These are phyloP conservation scores for Chelon labrosus DNA, from an alignment of 2,797 vertebrate species.

Conservation along the genomic window DNA sequence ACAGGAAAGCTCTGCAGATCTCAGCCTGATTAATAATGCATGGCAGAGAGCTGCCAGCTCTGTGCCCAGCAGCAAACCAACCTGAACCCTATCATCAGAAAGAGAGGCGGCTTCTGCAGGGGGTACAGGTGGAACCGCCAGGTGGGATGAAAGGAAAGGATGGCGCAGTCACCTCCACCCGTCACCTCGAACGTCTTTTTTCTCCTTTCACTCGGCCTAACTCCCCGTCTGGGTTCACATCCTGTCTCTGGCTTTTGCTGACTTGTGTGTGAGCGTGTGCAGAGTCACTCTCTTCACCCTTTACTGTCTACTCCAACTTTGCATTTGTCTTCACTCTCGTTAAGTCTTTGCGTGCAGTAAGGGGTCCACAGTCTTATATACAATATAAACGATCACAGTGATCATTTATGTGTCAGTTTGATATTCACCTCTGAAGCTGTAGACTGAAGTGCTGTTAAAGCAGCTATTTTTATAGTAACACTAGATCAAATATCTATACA, in stretches of 20 bases:
- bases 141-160: constrained; percentile 67
- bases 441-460: not conserved
- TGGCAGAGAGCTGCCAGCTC: constrained; percentile 56
- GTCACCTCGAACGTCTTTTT: constrained; percentile 34
- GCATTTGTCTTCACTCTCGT: not conserved
- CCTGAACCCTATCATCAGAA: constrained; percentile 54
- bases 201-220: constrained; percentile 7
- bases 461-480: not conserved
- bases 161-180: constrained; percentile 70
- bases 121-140: constrained; percentile 65
- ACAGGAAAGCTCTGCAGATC: constrained; percentile 59
- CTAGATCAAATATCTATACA: not conserved
- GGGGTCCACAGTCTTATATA: too few species aligned
- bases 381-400: too few species aligned
- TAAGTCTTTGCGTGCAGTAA: not conserved
- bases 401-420: too few species aligned
- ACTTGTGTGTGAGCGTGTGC: constrained; percentile 1
- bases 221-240: constrained; percentile 34
- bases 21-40: constrained; percentile 73
- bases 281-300: constrained; percentile 30
- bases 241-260: constrained; percentile 3
- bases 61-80: constrained; percentile 43
- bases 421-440: not conserved
- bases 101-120: constrained; percentile 41
- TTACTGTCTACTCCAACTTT: not conserved